These are phyloP conservation scores for Cephus runcator DNA, from an alignment of 2,888 invertebrate genomes.

Conservation along the genomic window DNA sequence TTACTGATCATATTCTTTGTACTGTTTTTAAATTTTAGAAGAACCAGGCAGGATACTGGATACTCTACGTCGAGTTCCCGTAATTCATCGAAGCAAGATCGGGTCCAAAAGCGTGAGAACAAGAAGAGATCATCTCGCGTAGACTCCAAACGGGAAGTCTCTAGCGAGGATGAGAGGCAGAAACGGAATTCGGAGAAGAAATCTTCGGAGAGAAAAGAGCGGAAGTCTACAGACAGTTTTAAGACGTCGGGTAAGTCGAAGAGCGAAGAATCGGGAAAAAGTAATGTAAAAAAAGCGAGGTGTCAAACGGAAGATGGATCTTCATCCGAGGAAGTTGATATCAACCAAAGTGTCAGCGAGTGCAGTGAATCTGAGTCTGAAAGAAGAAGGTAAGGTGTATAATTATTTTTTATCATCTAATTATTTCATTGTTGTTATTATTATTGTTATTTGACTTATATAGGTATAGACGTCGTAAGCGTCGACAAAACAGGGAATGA, in stretches of 20 bases:
- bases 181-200: slow-evolving; percentile 27
- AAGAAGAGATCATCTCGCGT: slow-evolving; percentile 39
- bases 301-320: slow-evolving; percentile 43
- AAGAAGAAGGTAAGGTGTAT: slow-evolving; percentile 39
- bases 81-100: slow-evolving; percentile 63
- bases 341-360: slow-evolving; percentile 36
- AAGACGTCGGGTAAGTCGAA: slow-evolving; percentile 22
- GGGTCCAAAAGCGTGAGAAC: slow-evolving; percentile 40
- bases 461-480: slow-evolving; percentile 54
- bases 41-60: slow-evolving; percentile 73
- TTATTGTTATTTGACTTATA: slow-evolving; percentile 31
- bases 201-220: slow-evolving; percentile 12
- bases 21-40: slow-evolving; percentile 47
- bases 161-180: slow-evolving; percentile 25
- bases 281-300: slow-evolving; percentile 42
- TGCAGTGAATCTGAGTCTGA: slow-evolving; percentile 45
- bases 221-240: slow-evolving; percentile 8
- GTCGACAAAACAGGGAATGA: slow-evolving; percentile 65
- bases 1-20: not conserved
- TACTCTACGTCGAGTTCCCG: slow-evolving; percentile 77
- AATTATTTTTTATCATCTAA: not conserved
- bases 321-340: slow-evolving; percentile 34
- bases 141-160: slow-evolving; percentile 32
- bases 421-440: slow-evolving; percentile 31
- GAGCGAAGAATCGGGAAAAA: slow-evolving; percentile 41